Conservation (phyloP, 1,140 invertebrate species). For the Drosophila orosa region DNA sequence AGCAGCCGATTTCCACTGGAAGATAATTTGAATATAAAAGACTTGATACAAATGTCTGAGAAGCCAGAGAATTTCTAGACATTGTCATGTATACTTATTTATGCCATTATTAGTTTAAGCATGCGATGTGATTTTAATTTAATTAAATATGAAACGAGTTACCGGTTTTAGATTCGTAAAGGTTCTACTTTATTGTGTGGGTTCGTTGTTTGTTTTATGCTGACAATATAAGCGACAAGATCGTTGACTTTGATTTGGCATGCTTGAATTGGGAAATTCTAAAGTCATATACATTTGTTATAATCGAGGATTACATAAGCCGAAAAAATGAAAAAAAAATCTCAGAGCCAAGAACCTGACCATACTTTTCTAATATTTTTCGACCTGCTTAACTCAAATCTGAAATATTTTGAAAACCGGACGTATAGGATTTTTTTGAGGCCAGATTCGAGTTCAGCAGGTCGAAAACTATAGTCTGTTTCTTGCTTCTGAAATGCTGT, state of each 20-base stretch:
- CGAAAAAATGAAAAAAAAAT: not conserved
- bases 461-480: too few relatives aligned
- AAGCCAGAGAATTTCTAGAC: constrained; percentile 65
- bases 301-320: not conserved
- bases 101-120: constrained; percentile 7
- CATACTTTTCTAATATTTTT: too few relatives aligned
- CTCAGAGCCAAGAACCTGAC: too few relatives aligned
- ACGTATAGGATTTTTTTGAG: too few relatives aligned
- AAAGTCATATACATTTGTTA: too few relatives aligned
- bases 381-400: too few relatives aligned
- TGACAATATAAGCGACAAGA: not conserved
- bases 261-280: not conserved
- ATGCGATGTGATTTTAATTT: constrained; percentile 30
- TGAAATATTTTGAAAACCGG: too few relatives aligned
- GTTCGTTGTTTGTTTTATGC: not conserved
- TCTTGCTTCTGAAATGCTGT: too few relatives aligned
- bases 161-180: constrained; percentile 11
- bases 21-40: constrained; percentile 48
- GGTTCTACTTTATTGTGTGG: not conserved
- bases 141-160: constrained; percentile 3
- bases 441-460: too few relatives aligned
- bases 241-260: too few relatives aligned
- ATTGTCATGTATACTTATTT: constrained; percentile 1
- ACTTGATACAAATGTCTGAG: constrained; percentile 57
- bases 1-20: constrained; percentile 57